phyloP scores from a whole-genome alignment of 2,113 vertebrate species.

The Pogonocichla stellata region DNA sequence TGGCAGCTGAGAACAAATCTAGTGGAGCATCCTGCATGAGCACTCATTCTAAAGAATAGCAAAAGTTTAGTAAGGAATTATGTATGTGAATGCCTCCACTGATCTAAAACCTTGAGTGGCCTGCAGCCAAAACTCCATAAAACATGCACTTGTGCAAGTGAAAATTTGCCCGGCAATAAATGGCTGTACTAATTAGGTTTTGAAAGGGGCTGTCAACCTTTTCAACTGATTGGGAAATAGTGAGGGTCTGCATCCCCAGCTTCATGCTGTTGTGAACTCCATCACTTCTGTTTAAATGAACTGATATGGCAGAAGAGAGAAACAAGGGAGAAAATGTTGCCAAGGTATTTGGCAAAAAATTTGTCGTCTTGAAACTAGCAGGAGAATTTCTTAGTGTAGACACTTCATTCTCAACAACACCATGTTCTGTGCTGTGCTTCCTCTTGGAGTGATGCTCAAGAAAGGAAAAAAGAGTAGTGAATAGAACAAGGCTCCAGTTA shows the following conservation, averaged over 20 bases:
- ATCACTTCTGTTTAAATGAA: background rate
- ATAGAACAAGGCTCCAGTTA: background rate
- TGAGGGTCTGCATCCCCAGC: background rate
- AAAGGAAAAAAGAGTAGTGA: background rate
- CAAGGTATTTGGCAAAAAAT: background rate
- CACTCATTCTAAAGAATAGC: background rate
- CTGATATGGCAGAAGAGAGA: background rate
- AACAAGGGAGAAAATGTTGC: background rate
- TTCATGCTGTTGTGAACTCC: background rate
- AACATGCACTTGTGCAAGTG: background rate
- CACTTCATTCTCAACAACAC: background rate
- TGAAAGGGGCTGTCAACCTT: slow-evolving; percentile 12
- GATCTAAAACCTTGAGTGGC: background rate
- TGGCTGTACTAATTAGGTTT: background rate
- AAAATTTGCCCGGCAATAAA: slow-evolving; percentile 2
- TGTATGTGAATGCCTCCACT: background rate
- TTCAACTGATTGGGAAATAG: background rate
- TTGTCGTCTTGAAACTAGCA: background rate
- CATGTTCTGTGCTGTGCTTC: background rate
- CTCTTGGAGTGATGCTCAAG: background rate
- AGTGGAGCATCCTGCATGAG: background rate
- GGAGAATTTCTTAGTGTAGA: background rate
- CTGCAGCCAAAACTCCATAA: background rate
- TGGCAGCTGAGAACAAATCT: background rate
- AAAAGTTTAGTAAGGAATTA: background rate